Percentiles rank a stretch among this genome's conserved stretches.
Conservation (phyloP, 1,140 invertebrate genomes). For the Pseudomyrmex cubaensis region DNA sequence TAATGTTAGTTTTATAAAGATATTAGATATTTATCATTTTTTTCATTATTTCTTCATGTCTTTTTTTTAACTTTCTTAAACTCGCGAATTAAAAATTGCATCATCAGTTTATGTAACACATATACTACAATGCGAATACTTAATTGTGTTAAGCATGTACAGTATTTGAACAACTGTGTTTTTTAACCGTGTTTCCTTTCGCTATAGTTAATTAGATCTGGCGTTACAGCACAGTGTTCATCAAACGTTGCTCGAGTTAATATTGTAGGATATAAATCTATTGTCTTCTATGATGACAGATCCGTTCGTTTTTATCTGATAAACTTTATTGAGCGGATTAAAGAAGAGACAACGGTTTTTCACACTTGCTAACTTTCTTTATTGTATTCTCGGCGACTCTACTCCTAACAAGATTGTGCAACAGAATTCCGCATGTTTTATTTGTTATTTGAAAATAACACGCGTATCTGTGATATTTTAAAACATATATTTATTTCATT, state of each 20-base stretch:
- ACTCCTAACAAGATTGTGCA: constrained; percentile 1
- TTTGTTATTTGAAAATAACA: background rate
- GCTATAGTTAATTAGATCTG: background rate
- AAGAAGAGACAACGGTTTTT: background rate
- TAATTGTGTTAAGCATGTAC: too few species aligned
- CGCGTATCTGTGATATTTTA: constrained; percentile 50
- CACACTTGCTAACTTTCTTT: constrained; percentile 7
- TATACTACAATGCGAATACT: too few species aligned
- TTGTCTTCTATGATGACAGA: background rate
- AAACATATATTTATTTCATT: constrained; percentile 6
- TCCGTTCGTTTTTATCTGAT: constrained; percentile 63
- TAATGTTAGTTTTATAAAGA: background rate
- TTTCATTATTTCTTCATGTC: background rate
- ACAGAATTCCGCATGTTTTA: background rate
- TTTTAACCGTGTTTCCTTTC: background rate
- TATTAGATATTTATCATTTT: background rate
- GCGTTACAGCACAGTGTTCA: background rate
- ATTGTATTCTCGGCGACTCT: background rate
- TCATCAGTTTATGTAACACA: too few species aligned
- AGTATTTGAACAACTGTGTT: too few species aligned
- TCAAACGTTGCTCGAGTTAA: constrained; percentile 3
- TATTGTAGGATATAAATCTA: background rate
- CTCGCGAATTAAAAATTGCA: background rate
- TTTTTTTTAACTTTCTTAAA: background rate
- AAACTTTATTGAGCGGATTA: constrained; percentile 68